Base-by-base conservation (phyloP, 2,113 vertebrate species). In the Corydoras sp. region DNA sequence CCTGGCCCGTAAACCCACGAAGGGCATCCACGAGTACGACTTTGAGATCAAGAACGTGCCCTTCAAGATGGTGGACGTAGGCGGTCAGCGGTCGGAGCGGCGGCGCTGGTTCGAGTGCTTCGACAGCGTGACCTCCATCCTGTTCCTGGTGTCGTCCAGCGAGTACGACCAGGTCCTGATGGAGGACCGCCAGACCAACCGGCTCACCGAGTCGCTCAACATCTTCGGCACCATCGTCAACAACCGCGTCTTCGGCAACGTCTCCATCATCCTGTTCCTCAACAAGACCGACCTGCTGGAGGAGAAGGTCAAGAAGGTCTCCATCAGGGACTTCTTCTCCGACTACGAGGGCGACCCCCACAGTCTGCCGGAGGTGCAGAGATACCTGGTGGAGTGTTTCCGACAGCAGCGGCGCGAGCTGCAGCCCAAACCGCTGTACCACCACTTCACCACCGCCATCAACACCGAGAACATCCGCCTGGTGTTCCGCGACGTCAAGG, bases 361-460 rank as follows among this genome's bases (percentile, higher is more conserved):
- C 86, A 89, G 86, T 85, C 86, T 94, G 81, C 84, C 83, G 62
- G 91, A 94, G 73, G 92, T 94, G 82, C 92, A 94, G 15, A 92
- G 91, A 83, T 94, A 91, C 89, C 89, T 94, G 81, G 93, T 94
- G 86, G 90, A 92, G 69, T 93, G 93, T 84, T 94, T 94, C 89
- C 91, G 92, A 29, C 91, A 81, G 75, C 93, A 92, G 74, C 90
- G 93, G 76, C 89, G 93, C 84, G 93, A 94, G 80, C 92, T 92
- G 84, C 93, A 92, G 85, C 92, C 92, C 86, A 94, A 93, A 85
- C 93, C 93, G 3, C 82, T 94, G 9, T 94, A 94, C 85, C 91
- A 94, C 84, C 93, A 94, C 82, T 94, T 94, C 89, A 94, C 93
- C 90, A 94, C 93, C 7, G 93, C 93, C 62, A 94, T 94, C 85